A percentile compares a stretch with the other conserved stretches of the same genome.
Evolutionary conservation across 2,797 vertebrate genomes (phyloP).

Genomic region (Acestrorhynchus altus): DNA sequence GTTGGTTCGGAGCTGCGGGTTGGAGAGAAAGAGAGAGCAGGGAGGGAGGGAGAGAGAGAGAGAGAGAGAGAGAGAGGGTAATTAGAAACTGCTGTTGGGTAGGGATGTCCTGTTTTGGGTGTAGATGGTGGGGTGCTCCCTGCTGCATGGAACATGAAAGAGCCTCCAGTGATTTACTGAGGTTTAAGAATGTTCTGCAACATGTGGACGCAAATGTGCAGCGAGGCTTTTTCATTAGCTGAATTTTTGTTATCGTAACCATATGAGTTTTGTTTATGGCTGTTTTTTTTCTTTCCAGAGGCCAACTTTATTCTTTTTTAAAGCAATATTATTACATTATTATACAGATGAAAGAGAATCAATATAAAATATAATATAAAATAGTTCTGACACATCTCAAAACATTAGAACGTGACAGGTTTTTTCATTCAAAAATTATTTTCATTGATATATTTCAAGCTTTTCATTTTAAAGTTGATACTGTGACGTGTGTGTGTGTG

Average conservation of each 20-base stretch:
- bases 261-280: not conserved
- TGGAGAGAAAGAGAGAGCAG: not conserved
- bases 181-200: not conserved
- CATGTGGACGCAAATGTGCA: slow-evolving; percentile 6
- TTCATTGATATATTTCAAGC: no score
- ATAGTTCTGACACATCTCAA: no score
- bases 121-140: not conserved
- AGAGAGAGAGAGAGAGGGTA: not conserved
- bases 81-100: slow-evolving; percentile 25
- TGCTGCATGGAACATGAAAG: not conserved
- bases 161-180: not conserved
- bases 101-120: not conserved
- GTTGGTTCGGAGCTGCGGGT: not conserved
- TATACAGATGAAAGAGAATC: no score
- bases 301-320: no score
- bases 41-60: not conserved
- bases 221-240: not conserved
- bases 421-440: no score
- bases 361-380: no score
- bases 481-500: no score
- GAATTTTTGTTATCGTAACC: not conserved
- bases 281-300: no score
- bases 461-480: no score
- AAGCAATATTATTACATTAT: no score
- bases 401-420: no score